Evolutionary conservation across 2,113 vertebrate species (phyloP), one percentile per base, ranked within the genome.

Genomic region (Accipiter cooperii): DNA sequence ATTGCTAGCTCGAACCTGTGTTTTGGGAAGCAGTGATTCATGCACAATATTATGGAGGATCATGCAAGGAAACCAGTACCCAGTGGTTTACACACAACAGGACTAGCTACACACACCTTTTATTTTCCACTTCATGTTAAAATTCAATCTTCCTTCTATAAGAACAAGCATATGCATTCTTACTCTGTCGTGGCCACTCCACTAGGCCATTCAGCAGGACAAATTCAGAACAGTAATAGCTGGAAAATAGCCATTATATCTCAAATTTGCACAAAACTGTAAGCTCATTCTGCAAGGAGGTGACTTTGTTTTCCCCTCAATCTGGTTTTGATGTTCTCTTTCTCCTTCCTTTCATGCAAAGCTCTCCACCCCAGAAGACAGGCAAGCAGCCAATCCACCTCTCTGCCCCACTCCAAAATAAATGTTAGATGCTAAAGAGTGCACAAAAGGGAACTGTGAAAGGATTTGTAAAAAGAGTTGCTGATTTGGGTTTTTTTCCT

Each of bases 291-390:
- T 58, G 38, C 55, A 66, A 81, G 95, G 86, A 84, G 84, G 91
- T 94, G 91, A 91, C 82, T 93, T 95, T 96, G 79, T 93, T 90
- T 86, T 44, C 42, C 68, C 24, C 46, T 94, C 82, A 93, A n/a
- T 95, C 68, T 95, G 95, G 38, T 96, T 97, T 91, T 96, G 91
- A 97, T 96, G 96, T 96, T 95, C 89, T 93, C 84, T 90, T 94
- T 94, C 75, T 94, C 58, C n/a, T 89, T 93, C 73, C 52, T 91
- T 93, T 96, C 87, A 94, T 83, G 78, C 47, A 86, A 85, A 95
- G 58, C 78, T 97, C 95, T 97, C 82, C 60, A 93, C 81, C 71
- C 64, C 60, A 97, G 82, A 96, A 95, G 90, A 60, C 58, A 90
- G 94, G 96, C 95, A 95, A 80, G 87, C 85, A 90, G 94, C 94